Percentiles rank a stretch among this genome's conserved stretches.
These are phyloP conservation scores for Pteromalus puparum DNA, from an alignment of 1,140 invertebrate species.

Conservation along the genomic window DNA sequence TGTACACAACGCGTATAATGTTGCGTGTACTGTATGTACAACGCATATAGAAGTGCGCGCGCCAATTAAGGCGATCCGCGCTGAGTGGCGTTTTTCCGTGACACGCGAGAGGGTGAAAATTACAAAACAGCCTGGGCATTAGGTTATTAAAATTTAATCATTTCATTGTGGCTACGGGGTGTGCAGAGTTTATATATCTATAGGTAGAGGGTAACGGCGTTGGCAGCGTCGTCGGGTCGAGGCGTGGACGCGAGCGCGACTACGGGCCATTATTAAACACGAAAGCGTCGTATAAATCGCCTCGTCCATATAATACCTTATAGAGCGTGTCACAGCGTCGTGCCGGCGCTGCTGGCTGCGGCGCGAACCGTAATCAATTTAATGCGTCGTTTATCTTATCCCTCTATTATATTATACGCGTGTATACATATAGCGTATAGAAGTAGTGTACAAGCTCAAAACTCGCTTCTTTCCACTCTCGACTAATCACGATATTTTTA, in stretches of 20 bases:
- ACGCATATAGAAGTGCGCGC: too few relatives aligned
- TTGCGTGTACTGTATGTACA: not conserved
- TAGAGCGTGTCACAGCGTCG: conserved; percentile 15
- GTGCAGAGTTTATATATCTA: not conserved
- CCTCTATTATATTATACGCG: not conserved
- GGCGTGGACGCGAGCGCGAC: not conserved
- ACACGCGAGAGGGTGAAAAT: not conserved
- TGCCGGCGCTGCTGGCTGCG: not conserved
- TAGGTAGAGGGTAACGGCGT: too few relatives aligned
- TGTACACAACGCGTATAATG: too few relatives aligned
- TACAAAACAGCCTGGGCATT: conserved; percentile 40
- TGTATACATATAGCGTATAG: too few relatives aligned
- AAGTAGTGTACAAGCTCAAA: conserved; percentile 6
- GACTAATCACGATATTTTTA: too few relatives aligned
- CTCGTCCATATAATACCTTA: conserved; percentile 35
- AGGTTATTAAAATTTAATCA: conserved; percentile 52
- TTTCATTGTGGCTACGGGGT: not conserved
- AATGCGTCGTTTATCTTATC: conserved; percentile 50
- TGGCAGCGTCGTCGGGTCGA: not conserved
- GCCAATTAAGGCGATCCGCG: conserved; percentile 24
- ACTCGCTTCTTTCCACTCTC: conserved; percentile 12
- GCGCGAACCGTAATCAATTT: conserved; percentile 48
- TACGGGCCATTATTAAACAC: conserved; percentile 48
- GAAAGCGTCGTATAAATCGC: conserved; percentile 49
- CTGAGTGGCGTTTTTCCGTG: conserved; percentile 8